phyloP scores from a whole-genome alignment of 1,140 invertebrate species.

The Thaumatotibia leucotreta region DNA sequence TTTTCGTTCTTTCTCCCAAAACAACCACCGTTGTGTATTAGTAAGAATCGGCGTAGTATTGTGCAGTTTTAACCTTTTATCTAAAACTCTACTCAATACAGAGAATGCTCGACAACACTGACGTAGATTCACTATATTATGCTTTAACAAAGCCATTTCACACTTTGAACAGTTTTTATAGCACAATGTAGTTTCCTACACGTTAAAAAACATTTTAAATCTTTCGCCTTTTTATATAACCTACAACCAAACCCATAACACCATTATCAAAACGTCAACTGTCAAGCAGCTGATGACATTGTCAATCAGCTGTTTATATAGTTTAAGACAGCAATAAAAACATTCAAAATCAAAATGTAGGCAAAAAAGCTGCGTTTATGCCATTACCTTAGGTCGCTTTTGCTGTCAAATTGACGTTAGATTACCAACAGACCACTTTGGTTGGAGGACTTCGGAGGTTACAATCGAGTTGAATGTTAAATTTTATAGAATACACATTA shows the following conservation, averaged over 20 bases:
- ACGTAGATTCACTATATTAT: background rate
- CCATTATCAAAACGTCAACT: background rate
- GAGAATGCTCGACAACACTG: slow-evolving; percentile 1
- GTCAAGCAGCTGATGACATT: background rate
- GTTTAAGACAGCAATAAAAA: background rate
- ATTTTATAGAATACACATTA: background rate
- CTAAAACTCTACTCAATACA: background rate
- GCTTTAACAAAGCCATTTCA: background rate
- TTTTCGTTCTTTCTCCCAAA: slow-evolving; percentile 81
- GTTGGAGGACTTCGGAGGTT: background rate
- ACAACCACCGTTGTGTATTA: slow-evolving; percentile 46
- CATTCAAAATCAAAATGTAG: background rate
- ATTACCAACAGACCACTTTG: background rate
- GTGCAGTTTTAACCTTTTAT: background rate
- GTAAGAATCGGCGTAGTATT: background rate
- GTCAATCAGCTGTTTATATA: background rate
- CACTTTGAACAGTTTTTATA: background rate
- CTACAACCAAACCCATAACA: background rate
- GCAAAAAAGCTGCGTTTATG: background rate
- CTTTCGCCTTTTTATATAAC: slow-evolving; percentile 2
- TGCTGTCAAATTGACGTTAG: background rate
- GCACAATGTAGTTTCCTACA: background rate
- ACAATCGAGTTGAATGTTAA: background rate
- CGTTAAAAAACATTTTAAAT: background rate
- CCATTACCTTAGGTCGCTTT: background rate